Evolutionary conservation across 2,888 invertebrate species (phyloP).

Genomic region (Harpagoxenus sublaevis): DNA sequence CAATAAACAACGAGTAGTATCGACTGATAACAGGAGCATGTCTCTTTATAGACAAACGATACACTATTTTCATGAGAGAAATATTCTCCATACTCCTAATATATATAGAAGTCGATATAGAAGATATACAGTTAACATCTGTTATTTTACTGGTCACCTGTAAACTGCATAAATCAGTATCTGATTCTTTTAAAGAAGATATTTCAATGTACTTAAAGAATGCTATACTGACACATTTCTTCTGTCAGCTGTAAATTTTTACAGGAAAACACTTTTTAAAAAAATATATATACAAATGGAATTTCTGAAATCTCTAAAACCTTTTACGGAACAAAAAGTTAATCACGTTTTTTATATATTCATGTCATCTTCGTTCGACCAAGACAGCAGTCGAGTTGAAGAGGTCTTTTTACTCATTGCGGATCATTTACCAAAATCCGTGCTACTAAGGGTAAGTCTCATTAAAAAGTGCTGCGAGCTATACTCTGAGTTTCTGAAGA

Average conservation of each 20-base stretch:
- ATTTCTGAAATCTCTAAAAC: not conserved
- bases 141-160: not conserved
- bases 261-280: not conserved
- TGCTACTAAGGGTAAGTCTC: conserved; percentile 5
- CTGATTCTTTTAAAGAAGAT: not conserved
- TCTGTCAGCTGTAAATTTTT: not conserved
- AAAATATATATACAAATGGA: not conserved
- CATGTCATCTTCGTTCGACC: not conserved
- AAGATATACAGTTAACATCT: not conserved
- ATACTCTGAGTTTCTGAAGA: conserved; percentile 38
- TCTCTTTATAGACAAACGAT: conserved; percentile 7
- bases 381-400: not conserved
- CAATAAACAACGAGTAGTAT: conserved; percentile 63
- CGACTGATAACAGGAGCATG: conserved; percentile 54
- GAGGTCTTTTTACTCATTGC: not conserved
- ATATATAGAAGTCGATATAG: not conserved
- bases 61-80: not conserved
- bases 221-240: not conserved
- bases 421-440: conserved; percentile 31
- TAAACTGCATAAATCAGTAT: not conserved
- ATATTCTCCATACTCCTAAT: not conserved
- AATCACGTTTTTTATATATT: conserved; percentile 1
- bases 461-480: conserved; percentile 46
- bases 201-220: not conserved
- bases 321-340: not conserved